Conservation (phyloP, 23 tunicate species). For the Trididemnum nubilum region DNA sequence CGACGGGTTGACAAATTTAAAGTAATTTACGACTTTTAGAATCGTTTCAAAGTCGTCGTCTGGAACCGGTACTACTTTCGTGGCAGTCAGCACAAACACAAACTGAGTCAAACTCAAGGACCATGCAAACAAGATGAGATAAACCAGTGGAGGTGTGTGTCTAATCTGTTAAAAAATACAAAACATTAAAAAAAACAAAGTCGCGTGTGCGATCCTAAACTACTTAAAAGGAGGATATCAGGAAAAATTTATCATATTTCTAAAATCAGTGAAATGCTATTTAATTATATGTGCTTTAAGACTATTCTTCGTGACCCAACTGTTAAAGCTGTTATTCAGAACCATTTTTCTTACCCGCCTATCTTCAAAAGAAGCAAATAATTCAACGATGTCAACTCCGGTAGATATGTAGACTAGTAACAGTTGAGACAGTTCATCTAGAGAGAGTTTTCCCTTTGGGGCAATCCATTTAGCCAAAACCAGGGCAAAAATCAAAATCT, state of each 20-base stretch:
- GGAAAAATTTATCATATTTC: no score
- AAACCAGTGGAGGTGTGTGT: conserved; percentile 35
- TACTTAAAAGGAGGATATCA: no score
- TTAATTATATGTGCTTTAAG: no score
- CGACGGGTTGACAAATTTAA: neutral
- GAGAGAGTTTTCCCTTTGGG: conserved; percentile 72
- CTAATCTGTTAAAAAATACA: conserved; percentile 38
- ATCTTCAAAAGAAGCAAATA: conserved; percentile 62
- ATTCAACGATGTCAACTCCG: conserved; percentile 85
- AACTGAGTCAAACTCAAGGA: conserved; percentile 75
- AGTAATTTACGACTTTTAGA: neutral
- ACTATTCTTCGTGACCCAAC: no score
- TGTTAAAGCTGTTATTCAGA: no score
- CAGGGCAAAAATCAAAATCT: conserved; percentile 72
- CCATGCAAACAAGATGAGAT: conserved; percentile 51
- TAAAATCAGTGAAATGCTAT: no score
- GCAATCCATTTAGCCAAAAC: conserved; percentile 94
- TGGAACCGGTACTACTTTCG: conserved; percentile 42
- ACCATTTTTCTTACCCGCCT: conserved; percentile 27
- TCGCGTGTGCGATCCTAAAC: no score
- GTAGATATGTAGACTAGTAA: conserved; percentile 71
- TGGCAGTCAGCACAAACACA: conserved; percentile 56
- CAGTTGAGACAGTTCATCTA: conserved; percentile 69
- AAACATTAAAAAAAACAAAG: no score
- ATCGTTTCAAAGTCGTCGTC: conserved; percentile 35